These are phyloP conservation scores for Megaceryle alcyon DNA, from an alignment of 2,797 vertebrate genomes.

Conservation along the genomic window DNA sequence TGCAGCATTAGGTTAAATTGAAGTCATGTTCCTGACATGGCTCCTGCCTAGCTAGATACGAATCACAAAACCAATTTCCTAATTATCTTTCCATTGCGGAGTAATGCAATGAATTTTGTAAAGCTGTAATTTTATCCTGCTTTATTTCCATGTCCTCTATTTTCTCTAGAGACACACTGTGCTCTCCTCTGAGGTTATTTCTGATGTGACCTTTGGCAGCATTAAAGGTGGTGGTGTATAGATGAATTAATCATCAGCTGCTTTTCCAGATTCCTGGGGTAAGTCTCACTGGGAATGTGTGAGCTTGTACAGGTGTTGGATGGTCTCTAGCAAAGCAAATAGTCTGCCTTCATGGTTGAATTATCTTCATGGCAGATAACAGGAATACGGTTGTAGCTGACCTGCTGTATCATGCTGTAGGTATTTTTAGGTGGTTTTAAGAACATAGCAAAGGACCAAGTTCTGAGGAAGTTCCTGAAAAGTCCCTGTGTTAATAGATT, in stretches of 20 bases:
- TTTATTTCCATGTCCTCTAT: slow-evolving; percentile 1
- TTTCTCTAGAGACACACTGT: neutral
- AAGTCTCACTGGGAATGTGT: neutral
- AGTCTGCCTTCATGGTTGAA: neutral
- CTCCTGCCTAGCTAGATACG: slow-evolving; percentile 26
- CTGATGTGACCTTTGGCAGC: neutral
- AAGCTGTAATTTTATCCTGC: slow-evolving; percentile 39
- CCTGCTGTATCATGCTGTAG: neutral
- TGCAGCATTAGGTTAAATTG: neutral
- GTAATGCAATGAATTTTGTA: slow-evolving; percentile 19
- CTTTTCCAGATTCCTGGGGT: neutral
- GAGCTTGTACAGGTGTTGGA: neutral
- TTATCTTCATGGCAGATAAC: neutral
- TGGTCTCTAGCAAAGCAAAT: neutral
- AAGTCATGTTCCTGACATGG: slow-evolving; percentile 4
- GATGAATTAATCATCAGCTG: neutral
- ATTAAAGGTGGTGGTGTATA: neutral
- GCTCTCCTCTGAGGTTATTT: slow-evolving; percentile 1
- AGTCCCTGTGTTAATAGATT: neutral
- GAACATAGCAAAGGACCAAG: accelerated
- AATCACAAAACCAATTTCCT: slow-evolving; percentile 52
- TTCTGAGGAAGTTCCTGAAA: neutral
- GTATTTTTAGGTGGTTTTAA: neutral
- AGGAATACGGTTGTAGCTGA: neutral
- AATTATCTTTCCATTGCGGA: slow-evolving; percentile 53